Conservation (phyloP, 2,797 vertebrate species). For the Spinus olivaceus region DNA sequence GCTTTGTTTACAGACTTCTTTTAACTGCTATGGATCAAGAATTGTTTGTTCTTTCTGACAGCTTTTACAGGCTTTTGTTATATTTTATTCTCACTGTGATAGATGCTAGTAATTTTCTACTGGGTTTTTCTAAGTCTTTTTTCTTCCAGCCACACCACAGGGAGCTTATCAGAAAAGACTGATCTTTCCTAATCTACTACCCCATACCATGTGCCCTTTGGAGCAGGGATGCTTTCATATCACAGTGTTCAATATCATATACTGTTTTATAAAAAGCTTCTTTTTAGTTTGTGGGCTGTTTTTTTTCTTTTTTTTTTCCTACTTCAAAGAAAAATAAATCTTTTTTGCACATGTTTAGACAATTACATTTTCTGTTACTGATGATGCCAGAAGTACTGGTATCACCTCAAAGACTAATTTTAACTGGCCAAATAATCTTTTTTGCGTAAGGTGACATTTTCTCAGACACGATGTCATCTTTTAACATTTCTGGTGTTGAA, state of each 20-base stretch:
- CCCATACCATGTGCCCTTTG: background rate
- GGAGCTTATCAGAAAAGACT: constrained; percentile 19
- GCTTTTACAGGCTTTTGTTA: constrained; percentile 42
- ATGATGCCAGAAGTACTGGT: background rate
- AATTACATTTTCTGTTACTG: constrained; percentile 18
- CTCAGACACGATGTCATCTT: constrained; percentile 66
- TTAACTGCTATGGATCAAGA: constrained; percentile 28
- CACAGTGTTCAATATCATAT: background rate
- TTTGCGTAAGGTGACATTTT: constrained; percentile 63
- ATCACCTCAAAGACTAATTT: constrained; percentile 50
- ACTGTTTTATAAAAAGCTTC: background rate
- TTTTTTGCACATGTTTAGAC: background rate
- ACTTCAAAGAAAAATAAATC: background rate
- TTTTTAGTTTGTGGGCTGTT: background rate
- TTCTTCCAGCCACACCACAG: constrained; percentile 9
- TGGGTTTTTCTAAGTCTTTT: constrained; percentile 13
- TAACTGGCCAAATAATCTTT: constrained; percentile 58
- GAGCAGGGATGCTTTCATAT: background rate
- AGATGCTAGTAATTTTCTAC: constrained; percentile 22
- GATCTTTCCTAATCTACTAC: constrained; percentile 33
- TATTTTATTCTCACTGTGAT: constrained; percentile 37
- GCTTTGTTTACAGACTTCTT: constrained; percentile 56
- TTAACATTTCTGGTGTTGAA: constrained; percentile 56
- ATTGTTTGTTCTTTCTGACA: constrained; percentile 35
- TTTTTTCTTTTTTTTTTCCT: background rate